Evolutionary conservation across 2,888 invertebrate genomes (phyloP), one percentile per base, ranked within the genome.

Genomic region (Thecophora atra): DNA sequence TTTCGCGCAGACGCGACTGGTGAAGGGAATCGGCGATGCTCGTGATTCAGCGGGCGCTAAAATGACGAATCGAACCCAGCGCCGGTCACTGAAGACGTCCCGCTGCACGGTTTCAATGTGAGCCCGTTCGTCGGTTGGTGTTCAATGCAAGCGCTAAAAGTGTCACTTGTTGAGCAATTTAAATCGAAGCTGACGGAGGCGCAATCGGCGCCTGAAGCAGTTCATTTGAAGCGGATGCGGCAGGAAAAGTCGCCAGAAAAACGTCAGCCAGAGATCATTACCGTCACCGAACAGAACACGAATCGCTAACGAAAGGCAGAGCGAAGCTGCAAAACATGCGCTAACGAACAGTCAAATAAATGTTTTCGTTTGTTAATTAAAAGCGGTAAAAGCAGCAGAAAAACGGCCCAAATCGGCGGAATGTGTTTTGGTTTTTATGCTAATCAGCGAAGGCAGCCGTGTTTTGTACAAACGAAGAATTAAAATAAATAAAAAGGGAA

Each of bases 101-200:
- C n/a, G 47, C 47, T 47, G 15, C n/a, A 15, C 47, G 15, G 4
- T 47, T 17, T 8, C 47, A 47, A 47, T 4, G 5, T 17, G 47
- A 47, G 1, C 13, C 2, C 47, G 2, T 47, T 5, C 5, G 1
- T 15, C 5, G 2, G 5, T 11, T 37, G 37, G 65, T 28, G 51
- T n/a, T 21, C 64, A 47, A 19, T 24, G 24, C 44, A 21, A 17
- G 65, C 65, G 26, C 17, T 47, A 74, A 74, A 73, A 76, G 74
- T 74, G 76, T 74, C 76, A 76, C 74, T 76, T 76, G 76, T 74
- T 74, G 74, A 72, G 72, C 76, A 76, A 76, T 74, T 76, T 76
- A 73, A 65, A 28, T 70, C 56, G 60, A 70, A 72, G n/a, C 2
- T 47, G 15, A 17, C 47, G 47, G n/a, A 5, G 47, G 15, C 47